Conservation (phyloP, 2,113 vertebrate species). For the Gallinago jamesoni region DNA sequence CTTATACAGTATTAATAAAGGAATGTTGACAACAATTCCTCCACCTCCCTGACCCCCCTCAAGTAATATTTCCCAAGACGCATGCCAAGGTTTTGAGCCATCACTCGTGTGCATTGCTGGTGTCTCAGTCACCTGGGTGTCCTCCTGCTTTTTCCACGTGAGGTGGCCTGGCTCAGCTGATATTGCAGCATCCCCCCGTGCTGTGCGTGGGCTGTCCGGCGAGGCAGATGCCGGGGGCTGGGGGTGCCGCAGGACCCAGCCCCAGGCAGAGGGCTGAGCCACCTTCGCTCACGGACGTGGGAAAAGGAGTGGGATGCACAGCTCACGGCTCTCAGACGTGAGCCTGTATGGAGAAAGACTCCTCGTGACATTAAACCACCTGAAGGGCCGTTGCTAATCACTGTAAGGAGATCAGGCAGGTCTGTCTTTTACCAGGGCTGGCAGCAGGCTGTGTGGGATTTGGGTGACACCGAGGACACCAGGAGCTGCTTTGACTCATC, state of each 20-base stretch:
- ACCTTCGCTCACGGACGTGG: neutral
- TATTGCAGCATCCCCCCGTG: accelerated
- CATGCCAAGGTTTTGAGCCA: neutral
- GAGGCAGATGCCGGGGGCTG: neutral
- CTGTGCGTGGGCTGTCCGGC: accelerated
- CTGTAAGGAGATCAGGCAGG: neutral
- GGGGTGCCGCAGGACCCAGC: neutral
- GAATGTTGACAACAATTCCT: constrained; percentile 5
- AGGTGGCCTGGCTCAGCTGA: neutral
- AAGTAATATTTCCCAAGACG: neutral
- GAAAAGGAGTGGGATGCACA: neutral
- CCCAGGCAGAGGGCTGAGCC: neutral
- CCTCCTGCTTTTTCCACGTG: neutral
- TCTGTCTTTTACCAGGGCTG: neutral
- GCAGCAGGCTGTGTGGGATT: neutral
- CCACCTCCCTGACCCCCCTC: neutral
- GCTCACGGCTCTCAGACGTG: neutral
- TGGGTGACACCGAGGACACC: neutral
- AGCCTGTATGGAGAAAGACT: neutral
- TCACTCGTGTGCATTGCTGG: neutral
- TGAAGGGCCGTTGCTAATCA: neutral
- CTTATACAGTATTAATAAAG: neutral
- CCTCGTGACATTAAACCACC: neutral
- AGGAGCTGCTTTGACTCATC: neutral
- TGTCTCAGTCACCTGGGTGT: neutral